phyloP scores from a whole-genome alignment of 2,888 invertebrate species.

The Erebia palarica region DNA sequence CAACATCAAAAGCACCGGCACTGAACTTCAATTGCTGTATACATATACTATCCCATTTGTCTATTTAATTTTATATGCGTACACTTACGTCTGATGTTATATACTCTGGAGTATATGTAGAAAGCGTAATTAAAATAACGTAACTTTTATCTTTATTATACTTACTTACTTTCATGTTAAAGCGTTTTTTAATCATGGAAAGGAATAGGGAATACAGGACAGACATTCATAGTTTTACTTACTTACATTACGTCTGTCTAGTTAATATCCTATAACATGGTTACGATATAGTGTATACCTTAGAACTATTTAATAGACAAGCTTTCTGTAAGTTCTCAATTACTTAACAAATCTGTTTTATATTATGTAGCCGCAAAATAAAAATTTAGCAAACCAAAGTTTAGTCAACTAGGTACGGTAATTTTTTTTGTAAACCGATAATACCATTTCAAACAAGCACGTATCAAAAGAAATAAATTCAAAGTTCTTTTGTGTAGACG shows the following conservation, averaged over 20 bases:
- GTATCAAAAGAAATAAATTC: conserved; percentile 14
- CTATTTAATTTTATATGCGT: conserved; percentile 1
- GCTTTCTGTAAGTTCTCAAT: neutral
- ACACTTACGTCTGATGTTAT: neutral
- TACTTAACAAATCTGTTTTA: neutral
- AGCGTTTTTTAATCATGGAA: too few relatives aligned
- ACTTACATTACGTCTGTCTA: too few relatives aligned
- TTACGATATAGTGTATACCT: too few relatives aligned
- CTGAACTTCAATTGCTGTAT: conserved; percentile 8
- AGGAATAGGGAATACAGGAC: too few relatives aligned
- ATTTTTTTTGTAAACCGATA: neutral
- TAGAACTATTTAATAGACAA: too few relatives aligned
- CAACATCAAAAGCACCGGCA: conserved; percentile 4
- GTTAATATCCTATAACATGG: too few relatives aligned
- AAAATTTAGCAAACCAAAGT: neutral
- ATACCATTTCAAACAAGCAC: neutral
- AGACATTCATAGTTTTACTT: too few relatives aligned
- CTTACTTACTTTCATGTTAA: too few relatives aligned
- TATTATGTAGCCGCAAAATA: neutral
- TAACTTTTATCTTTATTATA: neutral
- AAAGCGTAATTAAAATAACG: neutral
- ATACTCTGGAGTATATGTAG: neutral
- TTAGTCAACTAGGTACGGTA: neutral
- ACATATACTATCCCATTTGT: conserved; percentile 17
- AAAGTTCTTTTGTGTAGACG: neutral